Percentiles rank a stretch among this genome's conserved stretches.
phyloP scores from a whole-genome alignment of 2,113 vertebrate genomes.

The Gulo gulo region DNA sequence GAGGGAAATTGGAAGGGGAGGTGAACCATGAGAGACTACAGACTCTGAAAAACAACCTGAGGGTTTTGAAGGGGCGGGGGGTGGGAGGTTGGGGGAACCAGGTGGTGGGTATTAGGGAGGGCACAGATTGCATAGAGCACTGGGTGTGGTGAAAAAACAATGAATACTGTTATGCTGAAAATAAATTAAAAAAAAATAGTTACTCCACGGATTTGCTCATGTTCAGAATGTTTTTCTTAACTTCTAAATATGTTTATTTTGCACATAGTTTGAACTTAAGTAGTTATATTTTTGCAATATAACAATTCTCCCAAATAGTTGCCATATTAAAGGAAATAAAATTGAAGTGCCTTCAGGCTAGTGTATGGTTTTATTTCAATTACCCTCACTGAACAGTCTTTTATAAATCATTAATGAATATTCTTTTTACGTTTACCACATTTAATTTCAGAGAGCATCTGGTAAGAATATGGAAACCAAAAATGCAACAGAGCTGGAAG shows the following conservation, averaged over 20 bases:
- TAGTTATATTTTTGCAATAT: not conserved
- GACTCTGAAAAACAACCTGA: too few species aligned
- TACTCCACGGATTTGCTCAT: not conserved
- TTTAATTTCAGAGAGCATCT: not conserved
- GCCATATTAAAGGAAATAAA: not conserved
- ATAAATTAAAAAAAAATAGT: too few species aligned
- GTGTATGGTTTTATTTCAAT: not conserved
- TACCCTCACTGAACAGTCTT: not conserved
- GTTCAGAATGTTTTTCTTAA: not conserved
- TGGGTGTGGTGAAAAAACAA: too few species aligned
- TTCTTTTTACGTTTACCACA: not conserved
- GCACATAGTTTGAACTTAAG: not conserved
- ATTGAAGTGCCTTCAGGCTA: not conserved
- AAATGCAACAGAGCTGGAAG: not conserved
- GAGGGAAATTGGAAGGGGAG: too few species aligned
- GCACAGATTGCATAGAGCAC: too few species aligned
- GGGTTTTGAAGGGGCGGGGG: too few species aligned
- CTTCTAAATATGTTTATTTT: not conserved
- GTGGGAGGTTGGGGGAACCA: too few species aligned
- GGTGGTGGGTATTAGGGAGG: too few species aligned
- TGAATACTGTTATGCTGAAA: too few species aligned
- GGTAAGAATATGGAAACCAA: not conserved
- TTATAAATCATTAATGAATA: not conserved
- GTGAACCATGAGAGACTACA: too few species aligned
- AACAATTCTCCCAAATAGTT: not conserved